phyloP scores from a whole-genome alignment of 2,113 vertebrate genomes.

The Barnardius zonarius region DNA sequence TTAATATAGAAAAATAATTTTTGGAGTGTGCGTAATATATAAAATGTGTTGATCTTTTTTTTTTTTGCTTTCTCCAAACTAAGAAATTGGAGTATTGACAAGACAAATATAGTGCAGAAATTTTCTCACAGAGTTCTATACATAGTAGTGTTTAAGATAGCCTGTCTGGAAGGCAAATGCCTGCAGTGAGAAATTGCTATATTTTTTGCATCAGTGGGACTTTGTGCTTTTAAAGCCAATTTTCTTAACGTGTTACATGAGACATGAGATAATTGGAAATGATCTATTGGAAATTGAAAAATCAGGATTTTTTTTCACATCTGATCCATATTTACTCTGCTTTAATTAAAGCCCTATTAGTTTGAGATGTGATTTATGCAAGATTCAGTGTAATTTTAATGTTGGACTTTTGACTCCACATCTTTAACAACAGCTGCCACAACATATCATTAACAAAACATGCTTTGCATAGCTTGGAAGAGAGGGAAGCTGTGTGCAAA shows the following conservation, averaged over 20 bases:
- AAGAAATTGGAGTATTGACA: not conserved
- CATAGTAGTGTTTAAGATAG: not conserved
- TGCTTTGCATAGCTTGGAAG: not conserved
- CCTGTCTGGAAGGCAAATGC: not conserved
- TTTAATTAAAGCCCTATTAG: not conserved
- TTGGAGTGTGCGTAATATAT: not conserved
- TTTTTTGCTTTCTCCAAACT: not conserved
- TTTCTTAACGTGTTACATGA: not conserved
- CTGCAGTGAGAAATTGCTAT: not conserved
- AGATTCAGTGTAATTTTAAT: not conserved
- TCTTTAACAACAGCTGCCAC: not conserved
- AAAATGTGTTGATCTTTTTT: not conserved
- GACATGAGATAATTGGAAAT: not conserved
- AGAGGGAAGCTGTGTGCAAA: not conserved
- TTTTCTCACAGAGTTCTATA: not conserved
- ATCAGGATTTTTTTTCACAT: not conserved
- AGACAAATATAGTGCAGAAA: not conserved
- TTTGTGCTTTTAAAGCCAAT: not conserved
- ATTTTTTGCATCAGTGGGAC: not conserved
- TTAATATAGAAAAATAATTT: not conserved
- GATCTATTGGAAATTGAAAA: not conserved
- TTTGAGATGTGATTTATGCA: not conserved
- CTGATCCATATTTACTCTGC: not conserved
- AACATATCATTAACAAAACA: conserved; percentile 8
- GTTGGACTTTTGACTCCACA: not conserved